A percentile compares a stretch with the other conserved stretches of the same genome.
Evolutionary conservation across 2,113 vertebrate genomes (phyloP).

Genomic region (Cephalopholis sonnerati): DNA sequence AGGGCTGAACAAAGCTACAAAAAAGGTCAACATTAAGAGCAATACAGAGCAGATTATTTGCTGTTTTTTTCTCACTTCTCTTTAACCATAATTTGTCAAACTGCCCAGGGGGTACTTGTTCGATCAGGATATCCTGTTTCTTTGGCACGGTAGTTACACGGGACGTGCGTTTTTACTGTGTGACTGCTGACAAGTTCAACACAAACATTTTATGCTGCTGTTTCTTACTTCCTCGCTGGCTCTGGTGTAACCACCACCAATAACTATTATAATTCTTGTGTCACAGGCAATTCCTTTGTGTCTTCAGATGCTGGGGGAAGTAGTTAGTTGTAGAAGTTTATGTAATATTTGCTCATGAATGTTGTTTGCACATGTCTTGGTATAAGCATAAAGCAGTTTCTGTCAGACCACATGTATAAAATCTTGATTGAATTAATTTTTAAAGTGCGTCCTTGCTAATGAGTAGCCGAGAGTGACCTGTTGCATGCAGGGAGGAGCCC

Average conservation of each 20-base stretch:
- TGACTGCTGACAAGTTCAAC: background rate
- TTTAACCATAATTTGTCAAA: background rate
- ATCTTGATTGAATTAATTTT: background rate
- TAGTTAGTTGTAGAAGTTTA: background rate
- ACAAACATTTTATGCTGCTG: background rate
- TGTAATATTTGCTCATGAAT: background rate
- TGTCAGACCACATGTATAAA: background rate
- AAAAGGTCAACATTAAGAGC: background rate
- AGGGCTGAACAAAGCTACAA: background rate
- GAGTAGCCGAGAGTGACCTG: conserved; percentile 36
- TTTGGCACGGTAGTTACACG: background rate
- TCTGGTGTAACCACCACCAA: background rate
- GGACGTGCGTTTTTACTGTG: conserved; percentile 7
- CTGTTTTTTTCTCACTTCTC: background rate
- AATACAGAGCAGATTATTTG: background rate
- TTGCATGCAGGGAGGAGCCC: conserved; percentile 45
- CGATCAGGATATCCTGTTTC: background rate
- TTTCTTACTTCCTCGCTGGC: background rate
- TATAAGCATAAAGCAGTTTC: background rate
- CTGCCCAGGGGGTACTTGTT: background rate
- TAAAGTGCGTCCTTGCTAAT: background rate
- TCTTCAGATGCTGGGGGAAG: background rate
- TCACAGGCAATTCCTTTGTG: background rate
- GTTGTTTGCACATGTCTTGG: background rate
- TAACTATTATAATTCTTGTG: background rate